These are phyloP conservation scores for Linnaemya tessellans DNA, from an alignment of 2,888 invertebrate species.

Conservation along the genomic window DNA sequence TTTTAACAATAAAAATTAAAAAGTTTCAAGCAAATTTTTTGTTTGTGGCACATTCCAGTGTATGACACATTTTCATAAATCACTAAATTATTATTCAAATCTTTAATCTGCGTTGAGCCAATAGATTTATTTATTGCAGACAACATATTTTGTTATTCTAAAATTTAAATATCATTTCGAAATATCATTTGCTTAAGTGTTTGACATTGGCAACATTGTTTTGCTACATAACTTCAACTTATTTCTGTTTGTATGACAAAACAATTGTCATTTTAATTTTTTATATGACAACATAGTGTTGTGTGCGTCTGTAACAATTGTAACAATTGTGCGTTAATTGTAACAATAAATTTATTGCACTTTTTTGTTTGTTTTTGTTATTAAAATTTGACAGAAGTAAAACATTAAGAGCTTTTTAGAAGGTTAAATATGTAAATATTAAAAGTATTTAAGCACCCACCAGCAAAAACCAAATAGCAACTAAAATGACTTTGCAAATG, in stretches of 20 bases:
- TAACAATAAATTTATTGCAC: conserved; percentile 38
- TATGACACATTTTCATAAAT: conserved; percentile 60
- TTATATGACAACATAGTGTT: conserved; percentile 23
- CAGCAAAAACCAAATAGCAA: conserved; percentile 19
- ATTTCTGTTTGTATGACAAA: background rate
- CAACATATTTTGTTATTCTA: background rate
- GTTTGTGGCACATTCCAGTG: conserved; percentile 23
- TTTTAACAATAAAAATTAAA: conserved; percentile 25
- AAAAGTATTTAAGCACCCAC: conserved; percentile 61
- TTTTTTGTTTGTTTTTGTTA: background rate
- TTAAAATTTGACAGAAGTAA: conserved; percentile 13
- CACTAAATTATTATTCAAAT: conserved; percentile 42
- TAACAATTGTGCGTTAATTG: conserved; percentile 50
- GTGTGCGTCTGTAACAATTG: conserved; percentile 16
- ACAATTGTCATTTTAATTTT: conserved; percentile 41
- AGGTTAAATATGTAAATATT: conserved; percentile 44
- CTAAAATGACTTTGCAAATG: conserved; percentile 35
- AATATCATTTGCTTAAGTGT: conserved; percentile 27
- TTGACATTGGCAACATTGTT: conserved; percentile 39
- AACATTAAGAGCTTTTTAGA: conserved; percentile 42
- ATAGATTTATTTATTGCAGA: background rate
- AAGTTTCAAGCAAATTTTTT: conserved; percentile 32
- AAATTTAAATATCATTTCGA: background rate
- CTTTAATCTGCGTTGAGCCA: conserved; percentile 19
- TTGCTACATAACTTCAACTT: conserved; percentile 22